Conservation (phyloP, 1,140 invertebrate species). For the Rhopalosiphum padi region DNA sequence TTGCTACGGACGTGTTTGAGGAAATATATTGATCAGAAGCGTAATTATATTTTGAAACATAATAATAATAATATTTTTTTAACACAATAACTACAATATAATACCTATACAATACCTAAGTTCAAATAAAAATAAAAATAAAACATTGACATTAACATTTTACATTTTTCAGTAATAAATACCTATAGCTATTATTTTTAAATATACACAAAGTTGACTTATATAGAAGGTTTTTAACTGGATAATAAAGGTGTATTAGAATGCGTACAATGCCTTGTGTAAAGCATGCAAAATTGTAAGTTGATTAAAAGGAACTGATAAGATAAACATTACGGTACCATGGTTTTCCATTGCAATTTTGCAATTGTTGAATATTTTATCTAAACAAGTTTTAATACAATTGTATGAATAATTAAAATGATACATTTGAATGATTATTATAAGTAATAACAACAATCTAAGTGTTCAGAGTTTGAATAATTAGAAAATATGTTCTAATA, state of each 20-base stretch:
- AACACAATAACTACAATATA: not conserved
- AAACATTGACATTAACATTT: not conserved
- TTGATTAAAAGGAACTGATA: slow-evolving; percentile 20
- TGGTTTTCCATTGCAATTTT: not conserved
- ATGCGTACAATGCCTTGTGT: not conserved
- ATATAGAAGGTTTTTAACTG: not conserved
- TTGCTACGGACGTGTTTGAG: not conserved
- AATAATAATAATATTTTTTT: not conserved
- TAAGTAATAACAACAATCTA: not conserved
- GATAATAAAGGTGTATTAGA: not conserved
- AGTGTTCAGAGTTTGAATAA: not conserved
- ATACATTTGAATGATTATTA: not conserved
- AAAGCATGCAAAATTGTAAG: not conserved
- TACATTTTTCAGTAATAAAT: not conserved
- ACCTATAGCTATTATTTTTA: not conserved
- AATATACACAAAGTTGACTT: not conserved
- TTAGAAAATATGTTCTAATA: not conserved
- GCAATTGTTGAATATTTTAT: not conserved
- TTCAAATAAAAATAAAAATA: not conserved
- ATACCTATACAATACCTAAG: too few species aligned
- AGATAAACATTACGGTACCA: not conserved
- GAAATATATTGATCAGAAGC: not conserved
- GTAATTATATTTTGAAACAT: not conserved
- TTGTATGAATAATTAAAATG: not conserved
- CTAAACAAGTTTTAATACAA: not conserved